Evolutionary conservation across 2,113 vertebrate species (phyloP), one percentile per base, ranked within the genome.

Genomic region (Leptobrachium leishanense): DNA sequence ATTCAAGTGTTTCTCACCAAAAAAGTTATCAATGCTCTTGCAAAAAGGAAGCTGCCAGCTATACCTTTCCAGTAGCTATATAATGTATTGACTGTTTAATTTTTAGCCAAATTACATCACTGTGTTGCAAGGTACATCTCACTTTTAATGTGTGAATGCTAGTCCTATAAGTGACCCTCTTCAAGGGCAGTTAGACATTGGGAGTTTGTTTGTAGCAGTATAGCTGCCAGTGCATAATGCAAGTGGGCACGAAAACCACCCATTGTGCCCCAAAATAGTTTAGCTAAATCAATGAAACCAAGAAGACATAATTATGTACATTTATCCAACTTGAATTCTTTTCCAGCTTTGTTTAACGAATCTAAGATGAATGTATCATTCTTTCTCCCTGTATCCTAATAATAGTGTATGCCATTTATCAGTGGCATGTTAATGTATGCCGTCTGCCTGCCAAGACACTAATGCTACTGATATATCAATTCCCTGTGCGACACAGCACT

Each of bases 371-470:
- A 59, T 59, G 11, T 13, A 2, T 59, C 6, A 12, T 59, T 59
- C 9, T 59, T 59, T 59, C 13, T 2, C 11, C 13, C 55, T 2
- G 6, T 59, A 12, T 59, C 13, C 2, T 59, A 59, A 59, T 59
- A 59, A 8, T 13, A 54, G 5, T 41, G 11, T 78, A 72, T 43
- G 7, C 41, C 39, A 57, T 57, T 72, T 57, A 57, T 72, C 50
- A 72, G 9, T 42, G 40, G 13, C 31, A 41, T 57, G 31, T 40
- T 72, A 72, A 72, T 40, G 39, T 11, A 13, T 31, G 7, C 43
- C 39, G 41, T 57, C 50, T 57, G 70, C 70, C 54, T 72, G 50
- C 40, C 70, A 72, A 72, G 53, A 57, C 50, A 57, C 50, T 72
- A 72, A 57, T 57, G 31, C 50, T 57, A 57, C 43, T 55, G 6